Evolutionary conservation across 2,888 invertebrate species (phyloP).

Genomic region (Eilema depressum): DNA sequence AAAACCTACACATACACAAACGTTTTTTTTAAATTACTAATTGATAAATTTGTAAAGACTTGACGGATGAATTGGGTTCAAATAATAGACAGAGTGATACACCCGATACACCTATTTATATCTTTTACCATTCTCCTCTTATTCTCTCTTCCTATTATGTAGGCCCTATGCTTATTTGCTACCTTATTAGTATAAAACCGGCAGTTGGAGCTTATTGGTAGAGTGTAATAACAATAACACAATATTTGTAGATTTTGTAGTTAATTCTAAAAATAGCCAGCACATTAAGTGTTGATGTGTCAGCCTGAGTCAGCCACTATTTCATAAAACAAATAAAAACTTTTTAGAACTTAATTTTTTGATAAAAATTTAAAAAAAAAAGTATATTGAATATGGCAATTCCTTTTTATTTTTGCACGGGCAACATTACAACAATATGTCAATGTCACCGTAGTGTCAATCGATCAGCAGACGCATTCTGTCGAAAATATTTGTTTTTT

Average conservation of each 20-base stretch:
- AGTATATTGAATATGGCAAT: no score
- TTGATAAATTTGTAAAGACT: neutral
- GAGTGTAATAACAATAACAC: no score
- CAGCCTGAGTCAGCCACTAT: neutral
- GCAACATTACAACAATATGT: neutral
- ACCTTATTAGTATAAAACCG: neutral
- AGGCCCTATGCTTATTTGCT: neutral
- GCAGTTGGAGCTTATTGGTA: no score
- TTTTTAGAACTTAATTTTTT: neutral
- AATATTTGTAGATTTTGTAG: no score
- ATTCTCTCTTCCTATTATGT: neutral
- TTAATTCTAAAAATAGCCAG: neutral
- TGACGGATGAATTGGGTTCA: no score
- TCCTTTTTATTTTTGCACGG: neutral
- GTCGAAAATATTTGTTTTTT: slow-evolving; percentile 28
- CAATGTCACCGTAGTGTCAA: slow-evolving; percentile 18
- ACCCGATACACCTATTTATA: no score
- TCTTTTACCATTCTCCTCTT: neutral
- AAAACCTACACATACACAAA: no score
- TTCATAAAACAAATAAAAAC: neutral
- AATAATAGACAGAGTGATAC: no score
- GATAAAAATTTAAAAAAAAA: no score
- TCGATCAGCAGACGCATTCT: neutral
- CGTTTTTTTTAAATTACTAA: no score
- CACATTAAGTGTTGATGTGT: neutral